Evolutionary conservation across 2,888 invertebrate genomes (phyloP).

Genomic region (Ophion costatus): DNA sequence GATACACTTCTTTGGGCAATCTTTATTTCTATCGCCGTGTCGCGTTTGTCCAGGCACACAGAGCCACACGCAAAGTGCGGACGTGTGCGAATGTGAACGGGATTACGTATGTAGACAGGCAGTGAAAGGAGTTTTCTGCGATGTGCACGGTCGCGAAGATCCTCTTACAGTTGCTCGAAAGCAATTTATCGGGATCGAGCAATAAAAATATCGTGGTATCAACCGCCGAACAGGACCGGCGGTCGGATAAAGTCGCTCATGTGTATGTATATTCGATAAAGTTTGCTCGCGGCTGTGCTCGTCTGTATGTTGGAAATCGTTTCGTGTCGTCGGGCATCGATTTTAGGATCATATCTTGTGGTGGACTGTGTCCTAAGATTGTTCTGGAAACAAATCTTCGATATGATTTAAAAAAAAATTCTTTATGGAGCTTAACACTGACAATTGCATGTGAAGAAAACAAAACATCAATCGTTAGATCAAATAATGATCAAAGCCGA

Average conservation of each 20-base stretch:
- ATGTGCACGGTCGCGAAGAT: constrained; percentile 46
- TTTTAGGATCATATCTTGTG: too few species aligned
- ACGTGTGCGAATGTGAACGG: background rate
- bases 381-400: constrained; percentile 1
- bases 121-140: constrained; percentile 6
- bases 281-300: too few species aligned
- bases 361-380: too few species aligned
- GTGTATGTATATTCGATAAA: background rate
- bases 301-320: background rate
- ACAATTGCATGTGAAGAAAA: too few species aligned
- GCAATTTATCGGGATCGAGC: constrained; percentile 73
- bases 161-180: constrained; percentile 67
- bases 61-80: too few species aligned
- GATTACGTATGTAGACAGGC: background rate
- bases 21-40: too few species aligned
- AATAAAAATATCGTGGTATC: constrained; percentile 73
- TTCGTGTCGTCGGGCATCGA: background rate
- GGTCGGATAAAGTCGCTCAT: constrained; percentile 1
- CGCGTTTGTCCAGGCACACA: too few species aligned
- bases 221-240: constrained; percentile 43
- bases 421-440: too few species aligned
- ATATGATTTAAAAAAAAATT: background rate
- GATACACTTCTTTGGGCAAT: too few species aligned
- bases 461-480: too few species aligned
- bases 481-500: too few species aligned